A percentile compares a stretch with the other conserved stretches of the same genome.
phyloP scores from a whole-genome alignment of 2,113 vertebrate species.

The Heterochromis multidens region DNA sequence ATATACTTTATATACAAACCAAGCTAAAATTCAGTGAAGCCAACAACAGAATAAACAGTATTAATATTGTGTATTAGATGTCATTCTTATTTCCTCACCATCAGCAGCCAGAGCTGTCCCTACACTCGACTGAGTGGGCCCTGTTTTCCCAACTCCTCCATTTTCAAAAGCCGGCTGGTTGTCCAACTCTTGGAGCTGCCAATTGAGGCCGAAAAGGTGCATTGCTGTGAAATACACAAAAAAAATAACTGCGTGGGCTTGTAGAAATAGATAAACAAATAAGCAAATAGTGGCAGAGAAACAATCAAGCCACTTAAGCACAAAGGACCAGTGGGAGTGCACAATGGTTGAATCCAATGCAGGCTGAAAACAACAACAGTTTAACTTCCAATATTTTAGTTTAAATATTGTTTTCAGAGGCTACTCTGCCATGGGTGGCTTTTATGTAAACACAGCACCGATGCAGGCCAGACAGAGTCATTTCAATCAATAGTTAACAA shows the following conservation, averaged over 20 bases:
- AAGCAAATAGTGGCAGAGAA: slow-evolving; percentile 27
- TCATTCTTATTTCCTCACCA: slow-evolving; percentile 72
- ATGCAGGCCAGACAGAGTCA: slow-evolving; percentile 49
- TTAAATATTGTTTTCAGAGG: background rate
- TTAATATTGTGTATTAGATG: background rate
- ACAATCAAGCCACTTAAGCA: slow-evolving; percentile 51
- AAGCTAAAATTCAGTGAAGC: background rate
- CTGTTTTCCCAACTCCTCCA: slow-evolving; percentile 85
- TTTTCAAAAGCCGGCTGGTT: slow-evolving; percentile 92
- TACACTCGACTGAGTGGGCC: slow-evolving; percentile 84
- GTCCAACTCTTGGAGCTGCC: slow-evolving; percentile 94
- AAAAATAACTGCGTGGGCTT: slow-evolving; percentile 38
- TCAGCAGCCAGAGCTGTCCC: slow-evolving; percentile 86
- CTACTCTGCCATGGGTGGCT: slow-evolving; percentile 10
- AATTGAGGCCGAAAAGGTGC: slow-evolving; percentile 97
- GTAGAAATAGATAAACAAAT: slow-evolving; percentile 51
- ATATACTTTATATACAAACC: background rate
- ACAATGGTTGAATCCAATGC: slow-evolving; percentile 1
- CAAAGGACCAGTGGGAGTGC: slow-evolving; percentile 42
- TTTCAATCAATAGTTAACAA: slow-evolving; percentile 56
- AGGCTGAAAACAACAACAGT: slow-evolving; percentile 12
- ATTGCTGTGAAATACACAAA: slow-evolving; percentile 82
- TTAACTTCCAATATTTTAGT: slow-evolving; percentile 26
- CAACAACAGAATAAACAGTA: background rate
- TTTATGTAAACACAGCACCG: slow-evolving; percentile 29